Evolutionary conservation across 2,113 vertebrate genomes (phyloP), one percentile per base, ranked within the genome.

Genomic region (Cisticola juncidis): DNA sequence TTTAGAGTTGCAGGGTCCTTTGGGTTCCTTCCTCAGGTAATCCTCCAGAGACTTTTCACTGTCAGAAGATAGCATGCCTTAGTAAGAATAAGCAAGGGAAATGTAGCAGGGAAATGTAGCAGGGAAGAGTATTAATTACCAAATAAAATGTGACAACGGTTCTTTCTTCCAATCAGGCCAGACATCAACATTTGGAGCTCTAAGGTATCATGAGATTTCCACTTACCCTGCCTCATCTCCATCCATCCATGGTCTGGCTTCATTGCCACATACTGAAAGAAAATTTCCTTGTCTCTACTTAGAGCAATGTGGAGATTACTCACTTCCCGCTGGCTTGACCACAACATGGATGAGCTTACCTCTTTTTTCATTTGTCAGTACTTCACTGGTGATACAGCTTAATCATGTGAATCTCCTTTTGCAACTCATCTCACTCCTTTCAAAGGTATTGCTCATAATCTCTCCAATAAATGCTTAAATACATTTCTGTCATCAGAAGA

Each of bases 81-180:
- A n/a, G 24, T n/a, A 68, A 56, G 40, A 50, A 35, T 35, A 54
- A 83, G 14, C 7, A 26, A 26, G 35, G 85, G 36, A 93, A 85
- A 76, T 23, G 25, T 3, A 28, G 20, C 1, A 1, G 3, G 8
- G 14, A 28, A n/a, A n/a, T n/a, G 25, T 3, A 28, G 20, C 1
- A 1, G 3, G 8, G 14, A 28, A n/a, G 26, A 71, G 28, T 14
- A 70, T 42, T 53, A 26, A 77, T 4, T 26, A 12, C 56, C 45
- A 87, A 79, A 58, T 53, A 74, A 62, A 80, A 65, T 15, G 6
- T 33, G 44, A 51, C 44, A 33, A 24, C 17, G 9, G 36, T 20
- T 33, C 25, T 87, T 45, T 81, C 47, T 58, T 91, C 50, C n/a
- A 51, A 0, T 1, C 2, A 0, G 70, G 44, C 64, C 56, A 62